Evolutionary conservation across 2,888 invertebrate genomes (phyloP), one percentile per base, ranked within the genome.

Genomic region (Calameuta filiformis): DNA sequence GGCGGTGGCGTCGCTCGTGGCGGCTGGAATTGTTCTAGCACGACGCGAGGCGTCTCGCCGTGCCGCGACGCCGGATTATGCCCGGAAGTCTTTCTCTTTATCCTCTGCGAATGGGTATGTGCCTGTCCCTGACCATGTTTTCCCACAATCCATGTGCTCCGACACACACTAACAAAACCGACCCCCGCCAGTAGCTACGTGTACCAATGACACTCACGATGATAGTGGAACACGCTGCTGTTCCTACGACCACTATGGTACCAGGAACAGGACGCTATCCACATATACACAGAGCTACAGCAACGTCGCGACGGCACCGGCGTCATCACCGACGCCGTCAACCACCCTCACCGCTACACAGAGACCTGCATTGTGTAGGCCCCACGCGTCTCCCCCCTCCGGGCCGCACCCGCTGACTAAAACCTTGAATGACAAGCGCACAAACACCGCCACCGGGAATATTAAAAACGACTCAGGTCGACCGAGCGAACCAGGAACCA

Each of bases 41-140:
- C 87, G 87, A 86, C 84, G 82, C 81, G 80, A 83, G 85, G 82
- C 81, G 82, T 78, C 80, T 77, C 78, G 71, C 31, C 31, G 23
- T 23, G 76, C 79, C 82, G 81, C 76, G 79, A 76, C 79, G 83
- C 86, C 86, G 88, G 88, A 91, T 91, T 91, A 91, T 91, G 90
- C 90, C 91, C 90, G 91, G 90, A 91, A 91, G 90, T 90, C 89
- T 89, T 90, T 90, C 87, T 86, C 89, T 89, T 90, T 89, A 88
- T 89, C 87, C n/a, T 81, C 83, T 81, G 71, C 12, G 40, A 15
- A 23, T 56, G 15, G 40, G 40, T 56, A 23, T 56, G 40, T 9
- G 40, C 23, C 40, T 6, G 40, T 40, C 0, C 40, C 40, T 56
- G 40, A 56, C 40, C 40, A 56, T 56, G 40, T 23, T 56, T 56